These are phyloP conservation scores for Echinometra lucunter DNA, from an alignment of 53 echinoderm and acorn worm genomes.

Conservation along the genomic window DNA sequence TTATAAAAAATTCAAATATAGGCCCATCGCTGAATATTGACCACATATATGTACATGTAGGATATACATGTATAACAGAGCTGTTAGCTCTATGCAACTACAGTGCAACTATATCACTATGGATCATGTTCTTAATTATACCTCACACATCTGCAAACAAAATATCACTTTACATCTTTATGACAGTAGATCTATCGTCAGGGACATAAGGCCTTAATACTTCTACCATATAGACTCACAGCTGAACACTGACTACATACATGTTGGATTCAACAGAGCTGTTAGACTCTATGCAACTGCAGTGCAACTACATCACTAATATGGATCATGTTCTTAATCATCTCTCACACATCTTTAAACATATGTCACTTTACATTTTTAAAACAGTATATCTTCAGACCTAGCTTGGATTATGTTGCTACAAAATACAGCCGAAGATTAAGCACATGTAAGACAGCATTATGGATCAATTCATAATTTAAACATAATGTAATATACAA, in stretches of 20 bases:
- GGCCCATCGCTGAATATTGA: too few species aligned
- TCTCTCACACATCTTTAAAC: slow-evolving; percentile 30
- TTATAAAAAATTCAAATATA: too few species aligned
- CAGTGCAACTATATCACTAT: background rate
- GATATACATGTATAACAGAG: background rate
- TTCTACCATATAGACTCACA: too few species aligned
- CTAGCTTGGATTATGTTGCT: background rate
- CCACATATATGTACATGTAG: too few species aligned
- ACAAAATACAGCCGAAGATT: background rate
- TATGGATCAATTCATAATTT: too few species aligned
- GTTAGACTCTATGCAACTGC: too few species aligned
- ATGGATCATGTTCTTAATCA: slow-evolving; percentile 18
- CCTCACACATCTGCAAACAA: slow-evolving; percentile 43
- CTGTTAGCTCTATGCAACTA: background rate
- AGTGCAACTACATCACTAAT: background rate
- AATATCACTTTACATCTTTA: background rate
- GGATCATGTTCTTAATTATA: slow-evolving; percentile 8
- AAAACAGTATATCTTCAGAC: background rate
- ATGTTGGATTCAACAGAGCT: too few species aligned
- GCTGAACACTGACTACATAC: too few species aligned
- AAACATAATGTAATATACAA: too few species aligned
- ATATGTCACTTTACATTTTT: background rate
- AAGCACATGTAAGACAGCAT: background rate
- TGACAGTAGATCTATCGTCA: background rate
- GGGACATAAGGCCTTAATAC: too few species aligned